Evolutionary conservation across 2,113 vertebrate genomes (phyloP), one percentile per base, ranked within the genome.

Genomic region (Leuciscus idus): DNA sequence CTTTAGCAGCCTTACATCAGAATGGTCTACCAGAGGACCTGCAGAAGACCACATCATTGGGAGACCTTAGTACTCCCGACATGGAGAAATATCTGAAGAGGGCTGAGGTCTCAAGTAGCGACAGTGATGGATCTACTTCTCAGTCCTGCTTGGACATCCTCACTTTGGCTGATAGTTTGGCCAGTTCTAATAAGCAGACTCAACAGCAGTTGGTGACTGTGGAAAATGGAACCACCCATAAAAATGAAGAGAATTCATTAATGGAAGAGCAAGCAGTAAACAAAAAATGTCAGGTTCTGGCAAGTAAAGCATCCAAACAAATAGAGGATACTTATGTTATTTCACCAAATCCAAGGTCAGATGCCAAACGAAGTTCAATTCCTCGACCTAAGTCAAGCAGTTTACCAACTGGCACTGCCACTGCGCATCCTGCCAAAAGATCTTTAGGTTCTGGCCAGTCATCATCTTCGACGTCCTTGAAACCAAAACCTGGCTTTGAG

Each of bases 11-110:
- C 15, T 52, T 73, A 86, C 2, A 33, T 88, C 90, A 84, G 12
- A 85, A 87, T 0, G 80, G 86, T 10, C 2, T 92, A n/a, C n/a
- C 90, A 30, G 92, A 89, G 52, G 78, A 88, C 15, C 79, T 92
- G 59, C 96, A 97, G 87, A 94, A 91, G 87, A 94, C 85, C 8
- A 89, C 19, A 52, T 86, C 86, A 48, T 85, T 87, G 7, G 93
- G 87, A 81, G 94, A 95, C 23, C 72, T 89, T 15, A 92, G 92
- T 83, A 84, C 62, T 26, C 94, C 97, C 87, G 96, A 99, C 92
- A 94, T 99, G 86, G 97, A 98, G 88, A 98, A 97, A 91, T 98
- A 98, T 84, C 93, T 98, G 61, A 96, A 93, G 90, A 95, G 91
- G 92, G 93, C 93, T 1, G 94, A 97, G 1, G 46, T 94, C 3